Conservation (phyloP, 1,140 invertebrate genomes). For the Tetramorium alpestre region DNA sequence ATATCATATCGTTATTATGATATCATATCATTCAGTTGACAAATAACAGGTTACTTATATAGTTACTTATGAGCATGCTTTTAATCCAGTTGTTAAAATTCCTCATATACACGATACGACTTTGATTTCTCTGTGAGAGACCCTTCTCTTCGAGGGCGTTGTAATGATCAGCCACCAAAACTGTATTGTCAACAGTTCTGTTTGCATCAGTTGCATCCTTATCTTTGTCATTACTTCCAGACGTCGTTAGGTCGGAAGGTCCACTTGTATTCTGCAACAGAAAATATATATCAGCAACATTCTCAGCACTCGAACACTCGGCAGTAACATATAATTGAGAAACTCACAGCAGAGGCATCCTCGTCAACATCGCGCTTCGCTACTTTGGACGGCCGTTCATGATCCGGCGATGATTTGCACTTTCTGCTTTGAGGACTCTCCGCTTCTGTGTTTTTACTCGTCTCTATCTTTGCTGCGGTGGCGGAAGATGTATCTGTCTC, state of each 20-base stretch:
- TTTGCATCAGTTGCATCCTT: conserved; percentile 49
- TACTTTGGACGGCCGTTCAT: conserved; percentile 38
- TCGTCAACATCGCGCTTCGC: conserved; percentile 37
- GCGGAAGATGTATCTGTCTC: background rate
- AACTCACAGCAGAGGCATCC: conserved; percentile 43
- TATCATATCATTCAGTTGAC: background rate
- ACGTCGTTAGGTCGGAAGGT: conserved; percentile 73
- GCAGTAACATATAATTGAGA: background rate
- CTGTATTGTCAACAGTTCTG: conserved; percentile 81
- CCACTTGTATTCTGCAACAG: conserved; percentile 69
- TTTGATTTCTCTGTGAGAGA: conserved; percentile 91
- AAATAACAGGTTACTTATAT: background rate
- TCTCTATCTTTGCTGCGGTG: background rate
- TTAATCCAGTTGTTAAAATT: conserved; percentile 99
- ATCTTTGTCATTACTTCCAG: conserved; percentile 57
- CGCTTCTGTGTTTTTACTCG: background rate
- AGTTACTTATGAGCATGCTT: conserved; percentile 94
- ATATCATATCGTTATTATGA: background rate
- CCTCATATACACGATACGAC: conserved; percentile 96
- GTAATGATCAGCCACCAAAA: conserved; percentile 93
- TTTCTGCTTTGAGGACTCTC: conserved; percentile 24
- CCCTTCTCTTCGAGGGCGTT: conserved; percentile 94
- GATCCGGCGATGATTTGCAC: conserved; percentile 42
- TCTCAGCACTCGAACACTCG: background rate
- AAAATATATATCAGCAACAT: background rate